phyloP scores from a whole-genome alignment of 2,797 vertebrate genomes.

The Crypturellus tataupa region DNA sequence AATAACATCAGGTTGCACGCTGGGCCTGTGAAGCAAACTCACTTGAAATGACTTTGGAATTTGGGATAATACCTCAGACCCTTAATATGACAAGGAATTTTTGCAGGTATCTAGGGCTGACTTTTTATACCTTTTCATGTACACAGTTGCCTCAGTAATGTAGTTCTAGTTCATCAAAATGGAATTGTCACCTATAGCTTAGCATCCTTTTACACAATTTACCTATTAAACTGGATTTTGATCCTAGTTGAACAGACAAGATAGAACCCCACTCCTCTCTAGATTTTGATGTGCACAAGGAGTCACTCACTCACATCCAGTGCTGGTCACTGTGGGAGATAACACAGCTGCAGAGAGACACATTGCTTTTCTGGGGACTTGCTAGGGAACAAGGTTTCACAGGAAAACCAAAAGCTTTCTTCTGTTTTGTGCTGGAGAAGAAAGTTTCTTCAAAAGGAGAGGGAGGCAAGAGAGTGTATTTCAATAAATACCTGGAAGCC shows the following conservation, averaged over 20 bases:
- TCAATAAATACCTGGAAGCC: background rate
- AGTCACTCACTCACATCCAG: background rate
- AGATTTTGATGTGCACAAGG: background rate
- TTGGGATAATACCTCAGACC: background rate
- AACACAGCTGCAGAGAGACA: background rate
- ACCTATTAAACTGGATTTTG: background rate
- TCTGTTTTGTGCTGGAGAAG: background rate
- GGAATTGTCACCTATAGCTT: background rate
- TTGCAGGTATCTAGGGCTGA: background rate
- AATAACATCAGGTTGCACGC: background rate
- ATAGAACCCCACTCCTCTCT: background rate
- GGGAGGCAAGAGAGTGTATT: background rate
- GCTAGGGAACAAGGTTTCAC: background rate
- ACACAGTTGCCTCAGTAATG: background rate
- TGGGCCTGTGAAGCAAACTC: background rate
- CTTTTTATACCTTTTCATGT: background rate
- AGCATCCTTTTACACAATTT: background rate
- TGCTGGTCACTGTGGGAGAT: background rate
- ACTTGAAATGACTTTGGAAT: background rate
- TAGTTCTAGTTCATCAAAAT: background rate
- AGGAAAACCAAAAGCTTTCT: background rate
- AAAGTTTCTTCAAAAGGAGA: background rate
- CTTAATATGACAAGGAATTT: background rate
- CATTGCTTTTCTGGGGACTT: background rate
- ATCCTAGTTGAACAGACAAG: background rate